Evolutionary conservation across 1,140 invertebrate species (phyloP), one percentile per base, ranked within the genome.

Genomic region (Tenebrio molitor): DNA sequence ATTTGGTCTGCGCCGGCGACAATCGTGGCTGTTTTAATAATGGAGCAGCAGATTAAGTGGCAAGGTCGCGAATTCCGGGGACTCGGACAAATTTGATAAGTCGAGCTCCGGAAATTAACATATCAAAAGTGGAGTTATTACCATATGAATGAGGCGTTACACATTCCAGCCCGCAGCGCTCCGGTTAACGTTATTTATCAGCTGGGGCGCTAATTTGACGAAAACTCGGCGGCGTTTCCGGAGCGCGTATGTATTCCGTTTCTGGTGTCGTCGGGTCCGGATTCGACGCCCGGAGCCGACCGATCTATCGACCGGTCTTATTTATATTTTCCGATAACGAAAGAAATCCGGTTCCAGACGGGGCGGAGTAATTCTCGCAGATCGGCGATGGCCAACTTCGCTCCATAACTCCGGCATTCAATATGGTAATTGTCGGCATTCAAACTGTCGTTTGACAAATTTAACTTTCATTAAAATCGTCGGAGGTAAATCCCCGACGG

Each of bases 381-480:
- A 39, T 39, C 6, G n/a, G 2, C 7, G 36, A 39, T 12, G 36
- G 36, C 36, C 36, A 46, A 46, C 42, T 46, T 46, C 17, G 42
- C 17, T 46, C 42, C 15, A 16, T 46, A 46, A 10, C 42, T 2
- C 14, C n/a, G 36, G 36, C 36, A 39, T 39, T 39, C 42, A 17
- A 1, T 46, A 46, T 46, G 15, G 42, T 46, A 46, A 46, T 46
- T 17, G 42, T 17, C 12, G 42, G 42, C 42, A 46, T 39, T 39
- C 36, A 39, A 39, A 39, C 36, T 39, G 36, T 46, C 42, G 42
- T 4, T 46, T 46, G 42, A 46, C 42, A 46, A 46, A 46, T 46
- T 46, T 15, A 46, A 46, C 42, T 46, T 46, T 46, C 42, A 46
- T 46, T 46, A 46, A 46, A 46, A 16, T 46, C 42, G 16, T 46